Conservation (phyloP, 2,797 vertebrate species). For the Knipowitschia caucasica region DNA sequence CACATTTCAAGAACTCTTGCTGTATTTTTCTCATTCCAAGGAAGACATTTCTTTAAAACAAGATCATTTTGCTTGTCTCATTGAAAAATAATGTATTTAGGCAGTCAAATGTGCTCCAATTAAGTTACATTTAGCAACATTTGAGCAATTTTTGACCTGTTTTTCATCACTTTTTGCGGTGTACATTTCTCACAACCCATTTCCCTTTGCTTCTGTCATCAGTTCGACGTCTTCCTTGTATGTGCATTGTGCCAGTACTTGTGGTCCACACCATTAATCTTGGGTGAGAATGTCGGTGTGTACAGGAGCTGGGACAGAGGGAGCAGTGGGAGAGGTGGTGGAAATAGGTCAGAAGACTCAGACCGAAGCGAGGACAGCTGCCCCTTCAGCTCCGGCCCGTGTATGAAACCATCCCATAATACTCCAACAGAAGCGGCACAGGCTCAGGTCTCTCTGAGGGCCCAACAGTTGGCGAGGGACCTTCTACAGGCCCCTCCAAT, state of each 20-base stretch:
- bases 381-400: slow-evolving; percentile 56
- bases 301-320: slow-evolving; percentile 37
- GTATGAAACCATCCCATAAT: too few relatives aligned
- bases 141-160: too few relatives aligned
- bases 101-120: too few relatives aligned
- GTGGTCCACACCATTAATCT: slow-evolving; percentile 77
- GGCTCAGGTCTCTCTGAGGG: slow-evolving; percentile 28
- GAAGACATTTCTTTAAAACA: too few relatives aligned
- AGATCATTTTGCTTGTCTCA: too few relatives aligned
- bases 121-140: too few relatives aligned
- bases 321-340: slow-evolving; percentile 58
- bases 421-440: slow-evolving; percentile 43
- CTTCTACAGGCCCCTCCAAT: slow-evolving; percentile 26
- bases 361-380: slow-evolving; percentile 79
- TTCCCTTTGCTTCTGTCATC: slow-evolving; percentile 53
- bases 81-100: too few relatives aligned
- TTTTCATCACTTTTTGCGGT: too few relatives aligned
- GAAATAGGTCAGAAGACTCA: slow-evolving; percentile 81
- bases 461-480: slow-evolving; percentile 71
- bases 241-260: slow-evolving; percentile 69
- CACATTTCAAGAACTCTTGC: too few relatives aligned
- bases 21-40: too few relatives aligned
- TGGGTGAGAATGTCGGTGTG: slow-evolving; percentile 51
- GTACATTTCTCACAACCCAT: slow-evolving; percentile 31
- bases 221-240: slow-evolving; percentile 49